phyloP scores from a whole-genome alignment of 1,140 invertebrate genomes.

The Drosophila sechellia region DNA sequence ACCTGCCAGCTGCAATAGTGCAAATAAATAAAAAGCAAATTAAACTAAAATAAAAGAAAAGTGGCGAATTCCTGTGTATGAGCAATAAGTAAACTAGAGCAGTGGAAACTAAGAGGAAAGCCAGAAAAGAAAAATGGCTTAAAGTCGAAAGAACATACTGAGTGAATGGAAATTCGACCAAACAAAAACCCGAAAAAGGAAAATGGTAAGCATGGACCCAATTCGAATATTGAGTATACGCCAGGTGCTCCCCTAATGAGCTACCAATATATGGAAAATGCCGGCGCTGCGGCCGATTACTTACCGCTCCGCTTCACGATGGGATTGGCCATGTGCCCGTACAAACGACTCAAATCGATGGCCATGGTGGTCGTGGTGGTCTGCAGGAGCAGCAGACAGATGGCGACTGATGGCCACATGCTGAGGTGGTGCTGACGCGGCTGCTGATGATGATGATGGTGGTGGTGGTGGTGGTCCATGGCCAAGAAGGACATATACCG shows the following conservation, averaged over 20 bases:
- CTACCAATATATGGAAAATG: conserved; percentile 18
- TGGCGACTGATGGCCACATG: conserved; percentile 70
- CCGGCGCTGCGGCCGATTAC: conserved; percentile 33
- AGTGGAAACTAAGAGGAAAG: neutral
- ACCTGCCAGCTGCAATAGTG: conserved; percentile 13
- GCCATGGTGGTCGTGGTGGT: conserved; percentile 65
- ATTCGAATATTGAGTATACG: conserved; percentile 9
- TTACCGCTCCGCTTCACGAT: conserved; percentile 83
- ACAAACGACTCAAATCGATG: conserved; percentile 84
- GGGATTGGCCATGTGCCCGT: conserved; percentile 79
- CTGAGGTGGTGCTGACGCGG: conserved; percentile 35
- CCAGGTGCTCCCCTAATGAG: conserved; percentile 31
- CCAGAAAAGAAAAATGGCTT: neutral
- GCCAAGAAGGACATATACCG: conserved; percentile 46
- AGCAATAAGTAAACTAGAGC: conserved; percentile 33
- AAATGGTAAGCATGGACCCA: neutral
- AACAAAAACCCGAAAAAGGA: neutral
- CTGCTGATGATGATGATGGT: neutral
- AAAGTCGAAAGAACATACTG: neutral
- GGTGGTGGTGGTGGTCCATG: conserved; percentile 54
- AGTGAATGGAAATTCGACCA: neutral
- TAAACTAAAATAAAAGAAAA: neutral
- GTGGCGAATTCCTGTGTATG: conserved; percentile 17
- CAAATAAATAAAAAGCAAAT: conserved; percentile 7
- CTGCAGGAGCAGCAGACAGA: conserved; percentile 62